Evolutionary conservation across 2,113 vertebrate genomes (phyloP).

Genomic region (Neomonachus schauinslandi): DNA sequence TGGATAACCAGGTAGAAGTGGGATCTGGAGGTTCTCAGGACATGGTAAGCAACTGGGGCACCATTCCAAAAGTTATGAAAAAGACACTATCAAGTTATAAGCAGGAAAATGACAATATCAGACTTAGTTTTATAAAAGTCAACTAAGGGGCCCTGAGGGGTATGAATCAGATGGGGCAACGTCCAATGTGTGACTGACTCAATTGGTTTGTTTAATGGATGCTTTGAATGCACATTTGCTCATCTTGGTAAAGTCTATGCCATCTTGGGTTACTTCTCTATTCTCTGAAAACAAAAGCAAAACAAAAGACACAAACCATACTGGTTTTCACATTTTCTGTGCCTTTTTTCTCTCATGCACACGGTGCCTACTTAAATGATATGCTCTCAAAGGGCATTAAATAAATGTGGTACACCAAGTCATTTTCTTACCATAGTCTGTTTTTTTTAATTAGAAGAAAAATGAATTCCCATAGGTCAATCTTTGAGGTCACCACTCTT

Average conservation of each 20-base stretch:
- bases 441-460: slow-evolving; percentile 1
- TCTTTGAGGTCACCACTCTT: background rate
- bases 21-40: background rate
- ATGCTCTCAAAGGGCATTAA: background rate
- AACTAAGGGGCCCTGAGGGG: background rate
- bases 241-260: background rate
- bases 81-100: background rate
- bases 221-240: background rate
- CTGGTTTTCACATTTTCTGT: background rate
- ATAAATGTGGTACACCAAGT: background rate
- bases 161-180: background rate
- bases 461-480: background rate
- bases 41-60: background rate
- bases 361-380: background rate
- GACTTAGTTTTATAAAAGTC: background rate
- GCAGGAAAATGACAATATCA: background rate
- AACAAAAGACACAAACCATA: background rate
- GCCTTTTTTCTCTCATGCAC: background rate
- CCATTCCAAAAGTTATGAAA: background rate
- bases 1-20: background rate
- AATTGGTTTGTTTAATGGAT: background rate
- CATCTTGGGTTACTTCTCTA: background rate
- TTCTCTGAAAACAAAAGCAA: background rate
- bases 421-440: background rate
- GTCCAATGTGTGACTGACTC: background rate